Evolutionary conservation across 2,888 invertebrate species (phyloP), one percentile per base, ranked within the genome.

Genomic region (Iselma pallidipennis): DNA sequence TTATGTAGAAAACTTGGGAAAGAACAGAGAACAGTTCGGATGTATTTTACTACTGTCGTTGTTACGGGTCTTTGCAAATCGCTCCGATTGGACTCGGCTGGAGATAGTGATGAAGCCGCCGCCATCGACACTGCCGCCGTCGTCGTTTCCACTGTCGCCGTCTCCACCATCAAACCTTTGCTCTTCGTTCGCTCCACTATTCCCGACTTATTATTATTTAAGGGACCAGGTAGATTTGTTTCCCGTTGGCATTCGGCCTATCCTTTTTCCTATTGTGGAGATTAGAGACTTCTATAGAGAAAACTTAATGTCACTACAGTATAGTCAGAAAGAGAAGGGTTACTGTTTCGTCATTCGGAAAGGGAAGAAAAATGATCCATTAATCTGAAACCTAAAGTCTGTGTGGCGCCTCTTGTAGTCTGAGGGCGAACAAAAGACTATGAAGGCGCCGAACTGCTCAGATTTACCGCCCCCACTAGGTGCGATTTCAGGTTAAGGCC

Each of bases 371-470:
- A 89, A 88, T 88, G 89, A 89, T 89, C 90, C 90, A 90, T 90
- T 90, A 90, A 90, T 89, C 89, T 88, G 87, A 86, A 83, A 84
- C 83, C 86, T 86, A 88, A 88, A 89, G 89, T 89, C 89, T 89
- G 88, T 84, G 86, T 87, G 90, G 90, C 89, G 89, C 89, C 90
- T 85, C 81, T 78, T 80, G 76, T 72, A 76, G 76, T 77, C 76
- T 76, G 73, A 73, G 76, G 72, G 68, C 72, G 73, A 76, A 76
- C 76, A 77, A 77, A 77, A 77, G 78, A 74, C 74, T 72, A 71
- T 65, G 69, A 68, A 74, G 77, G 76, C 78, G 78, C 73, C 75
- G 72, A 69, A 66, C 72, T 68, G 73, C 64, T 66, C 68, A 71
- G 75, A 58, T 65, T 7, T 37, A 37, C 59, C 71, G 68, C 72